These are phyloP conservation scores for Diadromus collaris DNA, from an alignment of 2,888 invertebrate species.

Conservation along the genomic window DNA sequence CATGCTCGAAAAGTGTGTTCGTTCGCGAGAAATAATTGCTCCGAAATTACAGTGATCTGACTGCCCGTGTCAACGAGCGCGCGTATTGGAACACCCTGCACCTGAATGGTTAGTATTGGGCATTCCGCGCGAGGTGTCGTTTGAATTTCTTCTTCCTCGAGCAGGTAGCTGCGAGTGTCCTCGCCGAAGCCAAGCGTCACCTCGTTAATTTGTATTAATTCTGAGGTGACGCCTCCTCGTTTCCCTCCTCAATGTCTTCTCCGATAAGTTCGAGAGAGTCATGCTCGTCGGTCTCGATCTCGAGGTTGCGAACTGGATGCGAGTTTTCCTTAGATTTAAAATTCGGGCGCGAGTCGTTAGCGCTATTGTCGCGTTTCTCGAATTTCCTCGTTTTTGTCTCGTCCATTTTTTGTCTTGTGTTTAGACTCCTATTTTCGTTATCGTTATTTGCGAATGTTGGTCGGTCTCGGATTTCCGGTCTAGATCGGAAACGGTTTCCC, in stretches of 20 bases:
- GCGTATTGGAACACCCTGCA: too few relatives aligned
- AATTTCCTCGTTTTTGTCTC: too few relatives aligned
- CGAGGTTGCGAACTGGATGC: background rate
- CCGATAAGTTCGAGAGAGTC: background rate
- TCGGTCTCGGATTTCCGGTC: background rate
- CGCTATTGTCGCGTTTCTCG: too few relatives aligned
- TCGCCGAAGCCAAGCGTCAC: constrained; percentile 18
- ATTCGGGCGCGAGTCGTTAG: too few relatives aligned
- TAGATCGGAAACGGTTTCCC: too few relatives aligned
- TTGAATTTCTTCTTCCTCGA: background rate
- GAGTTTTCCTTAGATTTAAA: too few relatives aligned
- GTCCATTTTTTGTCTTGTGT: too few relatives aligned
- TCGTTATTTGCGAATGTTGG: background rate
- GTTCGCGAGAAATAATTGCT: background rate
- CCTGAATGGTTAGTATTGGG: background rate
- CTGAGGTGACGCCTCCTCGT: constrained; percentile 13
- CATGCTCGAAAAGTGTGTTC: background rate
- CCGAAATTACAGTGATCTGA: background rate
- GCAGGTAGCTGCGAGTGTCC: background rate
- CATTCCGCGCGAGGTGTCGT: background rate
- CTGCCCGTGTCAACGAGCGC: constrained; percentile 13
- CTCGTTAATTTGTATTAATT: background rate
- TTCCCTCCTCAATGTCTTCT: background rate
- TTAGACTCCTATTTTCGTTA: too few relatives aligned
- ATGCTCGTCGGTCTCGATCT: background rate